Conservation (phyloP, 2,797 vertebrate species). For the Trachurus trachurus region DNA sequence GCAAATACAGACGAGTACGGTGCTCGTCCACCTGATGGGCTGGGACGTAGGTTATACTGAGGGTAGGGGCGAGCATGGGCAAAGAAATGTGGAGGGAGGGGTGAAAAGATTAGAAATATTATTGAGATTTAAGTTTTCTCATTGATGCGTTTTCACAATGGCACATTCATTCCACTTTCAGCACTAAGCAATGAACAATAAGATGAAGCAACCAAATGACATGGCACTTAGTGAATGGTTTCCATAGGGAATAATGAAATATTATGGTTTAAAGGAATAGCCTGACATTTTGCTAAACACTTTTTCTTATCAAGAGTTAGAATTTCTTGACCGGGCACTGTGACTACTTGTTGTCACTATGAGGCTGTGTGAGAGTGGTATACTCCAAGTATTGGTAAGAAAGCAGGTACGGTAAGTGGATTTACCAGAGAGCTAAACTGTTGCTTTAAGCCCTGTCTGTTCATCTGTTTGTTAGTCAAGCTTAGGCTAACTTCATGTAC, state of each 20-base stretch:
- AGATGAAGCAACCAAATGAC: conserved; percentile 19
- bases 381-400: not conserved
- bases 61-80: conserved; percentile 25
- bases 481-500: not conserved
- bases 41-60: conserved; percentile 91
- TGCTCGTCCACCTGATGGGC: conserved; percentile 90
- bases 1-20: conserved; percentile 82
- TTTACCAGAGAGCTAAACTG: not conserved
- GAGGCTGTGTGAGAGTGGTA: not conserved
- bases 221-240: conserved; percentile 5
- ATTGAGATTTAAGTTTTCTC: not conserved
- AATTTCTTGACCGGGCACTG: not conserved
- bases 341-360: not conserved
- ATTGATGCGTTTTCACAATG: not conserved
- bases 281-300: not conserved
- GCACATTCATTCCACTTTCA: conserved; percentile 16
- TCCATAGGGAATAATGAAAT: conserved; percentile 14
- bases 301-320: not conserved
- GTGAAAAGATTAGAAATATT: conserved; percentile 28
- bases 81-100: not conserved
- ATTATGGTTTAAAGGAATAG: conserved; percentile 7
- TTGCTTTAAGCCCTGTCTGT: not conserved
- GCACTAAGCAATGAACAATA: conserved; percentile 5
- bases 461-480: not conserved
- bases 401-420: not conserved